Base-by-base conservation (phyloP, 2,113 vertebrate species). In the Sciurus niger region DNA sequence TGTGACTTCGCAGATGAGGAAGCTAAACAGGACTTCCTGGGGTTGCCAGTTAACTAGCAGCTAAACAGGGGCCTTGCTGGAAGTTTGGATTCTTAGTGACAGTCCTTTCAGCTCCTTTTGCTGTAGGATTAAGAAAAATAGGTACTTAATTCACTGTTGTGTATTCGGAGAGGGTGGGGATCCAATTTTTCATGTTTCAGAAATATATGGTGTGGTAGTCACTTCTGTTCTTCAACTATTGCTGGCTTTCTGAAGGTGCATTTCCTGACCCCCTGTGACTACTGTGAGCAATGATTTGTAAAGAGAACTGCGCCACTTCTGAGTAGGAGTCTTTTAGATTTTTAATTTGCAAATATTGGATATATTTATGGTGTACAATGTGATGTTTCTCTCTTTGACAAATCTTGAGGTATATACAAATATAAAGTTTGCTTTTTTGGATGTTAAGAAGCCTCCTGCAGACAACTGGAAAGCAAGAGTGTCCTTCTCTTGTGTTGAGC, bases 171-270 rank as follows among this genome's bases (percentile, higher is more conserved):
- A 84, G 72, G 6, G 9, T 83, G 58, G 53, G 6, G 86, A 48
- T 51, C 6, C 28, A 24, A 8, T 94, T 96, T 95, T 84, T 93
- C 20, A 16, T 87, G 17, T 87, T 79, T 93, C 40, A 67, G 65
- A 89, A 86, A 77, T 78, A 76, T 0, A 0, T 17, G 1, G 2
- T 58, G 8, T 91, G 60, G 22, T 68, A 60, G 10, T 80, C 48
- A 53, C 48, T 30, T 28, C 22, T 14, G 14, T 63, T 89, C 32
- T 77, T 51, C 25, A 84, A 73, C 76, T 48, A 43, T 58, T 89
- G 77, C 67, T 63, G 32, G 8, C 25, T 51, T 86, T 83, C 37
- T 32, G 30, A 3, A 63, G 14, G 40, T 83, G 20, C 8, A 51
- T 92, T 93, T 94, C 25, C 28, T 80, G 74, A 37, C 11, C 67